These are phyloP conservation scores for Lepidochrysops patricia DNA, from an alignment of 2,888 invertebrate genomes.

Conservation along the genomic window DNA sequence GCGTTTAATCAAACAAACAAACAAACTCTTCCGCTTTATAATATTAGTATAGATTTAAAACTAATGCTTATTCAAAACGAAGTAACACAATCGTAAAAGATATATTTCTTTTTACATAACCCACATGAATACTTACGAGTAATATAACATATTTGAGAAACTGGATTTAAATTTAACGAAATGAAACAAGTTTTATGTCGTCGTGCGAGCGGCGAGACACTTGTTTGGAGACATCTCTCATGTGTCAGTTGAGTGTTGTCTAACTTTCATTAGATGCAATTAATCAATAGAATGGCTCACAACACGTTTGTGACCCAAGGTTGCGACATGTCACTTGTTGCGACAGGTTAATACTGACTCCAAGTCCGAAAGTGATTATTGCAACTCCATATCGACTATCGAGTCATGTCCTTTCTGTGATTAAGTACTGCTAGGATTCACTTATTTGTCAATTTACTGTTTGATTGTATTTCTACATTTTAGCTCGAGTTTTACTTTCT, in stretches of 20 bases:
- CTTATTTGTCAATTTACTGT: background rate
- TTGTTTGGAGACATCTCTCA: conserved; percentile 1
- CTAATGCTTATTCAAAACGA: too few species aligned
- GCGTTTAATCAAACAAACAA: too few species aligned
- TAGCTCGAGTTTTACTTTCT: too few species aligned
- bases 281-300: background rate
- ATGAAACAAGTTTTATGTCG: background rate
- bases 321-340: conserved; percentile 11
- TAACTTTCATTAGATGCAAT: conserved; percentile 12
- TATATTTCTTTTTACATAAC: too few species aligned
- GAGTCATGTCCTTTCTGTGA: background rate
- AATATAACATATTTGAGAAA: background rate
- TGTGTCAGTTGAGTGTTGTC: conserved; percentile 9
- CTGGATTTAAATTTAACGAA: background rate
- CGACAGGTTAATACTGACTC: conserved; percentile 13
- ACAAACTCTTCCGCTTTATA: too few species aligned
- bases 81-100: too few species aligned
- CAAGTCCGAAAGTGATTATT: background rate
- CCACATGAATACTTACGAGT: background rate
- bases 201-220: background rate
- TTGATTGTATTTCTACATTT: background rate
- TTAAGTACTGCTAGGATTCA: background rate
- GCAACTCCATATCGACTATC: background rate
- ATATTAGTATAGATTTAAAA: too few species aligned
- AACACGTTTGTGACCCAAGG: conserved; percentile 15